Base-by-base conservation (phyloP, 2,113 vertebrate genomes). In the Pipa parva region DNA sequence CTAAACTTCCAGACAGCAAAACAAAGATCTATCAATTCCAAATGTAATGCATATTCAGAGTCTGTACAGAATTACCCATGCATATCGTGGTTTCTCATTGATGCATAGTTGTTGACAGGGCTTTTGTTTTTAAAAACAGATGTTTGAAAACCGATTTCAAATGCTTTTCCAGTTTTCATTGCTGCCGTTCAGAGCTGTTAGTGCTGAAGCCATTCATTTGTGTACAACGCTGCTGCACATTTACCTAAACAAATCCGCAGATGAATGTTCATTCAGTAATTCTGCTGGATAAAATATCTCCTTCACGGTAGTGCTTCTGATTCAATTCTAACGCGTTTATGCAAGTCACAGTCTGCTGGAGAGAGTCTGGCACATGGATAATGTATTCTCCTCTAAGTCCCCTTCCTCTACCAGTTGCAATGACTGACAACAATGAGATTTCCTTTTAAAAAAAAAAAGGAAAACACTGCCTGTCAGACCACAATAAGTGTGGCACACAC, bases 281-380 rank as follows among this genome's bases (percentile, higher is more conserved):
- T 57, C 52, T 48, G 54, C 29, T 9, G 7, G 28, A 59, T 59
- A 55, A 59, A 67, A 59, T 51, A 51, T 50, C 65, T 48, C 56
- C 66, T 70, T 70, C 57, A 52, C 66, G 48, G 48, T 60, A 21
- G 21, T 59, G 57, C 28, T 39, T 26, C 26, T 61, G 24, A 52
- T 59, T 70, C 46, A 60, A 22, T 61, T 61, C 66, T 50, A 54
- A 70, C 18, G 25, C 66, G 61, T 70, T 54, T 70, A 61, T 70
- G 66, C 66, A 61, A 31, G 57, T 70, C 66, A 70, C 66, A 70
- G 66, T 70, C 56, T 68, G 65, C 46, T 51, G 65, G 65, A 50
- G 55, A 68, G 55, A 25, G 36, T 18, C 18, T 59, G 65, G 52
- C 65, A 69, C 26, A 59, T 37, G 65, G 31, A 69, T 70, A 61